Conservation (phyloP, 2,797 vertebrate species). For the Hemibagrus guttatus region DNA sequence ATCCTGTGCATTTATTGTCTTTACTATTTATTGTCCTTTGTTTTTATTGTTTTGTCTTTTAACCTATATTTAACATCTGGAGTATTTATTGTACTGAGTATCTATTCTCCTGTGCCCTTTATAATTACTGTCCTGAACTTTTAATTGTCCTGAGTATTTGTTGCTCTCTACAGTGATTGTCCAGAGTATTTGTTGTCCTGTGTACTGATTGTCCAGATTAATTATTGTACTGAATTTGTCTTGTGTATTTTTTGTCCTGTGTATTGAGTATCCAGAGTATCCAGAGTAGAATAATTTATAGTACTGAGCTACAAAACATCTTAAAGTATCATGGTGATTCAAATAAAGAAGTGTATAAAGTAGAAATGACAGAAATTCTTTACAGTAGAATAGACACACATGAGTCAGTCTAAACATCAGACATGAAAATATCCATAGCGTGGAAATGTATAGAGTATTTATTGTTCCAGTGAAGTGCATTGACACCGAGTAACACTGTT, state of each 20-base stretch:
- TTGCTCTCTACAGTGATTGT: background rate
- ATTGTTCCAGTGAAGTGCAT: conserved; percentile 10
- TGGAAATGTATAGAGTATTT: background rate
- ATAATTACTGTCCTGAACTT: background rate
- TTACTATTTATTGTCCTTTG: too few relatives aligned
- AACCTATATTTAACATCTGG: background rate
- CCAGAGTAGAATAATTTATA: background rate
- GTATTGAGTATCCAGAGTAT: too few relatives aligned
- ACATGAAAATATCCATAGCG: background rate
- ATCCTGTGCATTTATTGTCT: too few relatives aligned
- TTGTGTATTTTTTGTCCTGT: background rate
- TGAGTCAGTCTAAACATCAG: background rate
- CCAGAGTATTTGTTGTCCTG: background rate
- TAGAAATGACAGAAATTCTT: background rate
- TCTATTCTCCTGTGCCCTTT: background rate
- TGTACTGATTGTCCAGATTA: background rate
- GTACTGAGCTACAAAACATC: background rate
- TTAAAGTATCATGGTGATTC: background rate
- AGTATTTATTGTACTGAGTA: background rate
- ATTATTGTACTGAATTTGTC: background rate
- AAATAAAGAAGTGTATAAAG: background rate
- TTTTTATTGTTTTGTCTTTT: too few relatives aligned
- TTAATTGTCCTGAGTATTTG: background rate
- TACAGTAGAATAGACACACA: background rate
- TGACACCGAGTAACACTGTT: conserved; percentile 7